Base-by-base conservation (phyloP, 2,888 invertebrate species). In the Diarsia brunnea region DNA sequence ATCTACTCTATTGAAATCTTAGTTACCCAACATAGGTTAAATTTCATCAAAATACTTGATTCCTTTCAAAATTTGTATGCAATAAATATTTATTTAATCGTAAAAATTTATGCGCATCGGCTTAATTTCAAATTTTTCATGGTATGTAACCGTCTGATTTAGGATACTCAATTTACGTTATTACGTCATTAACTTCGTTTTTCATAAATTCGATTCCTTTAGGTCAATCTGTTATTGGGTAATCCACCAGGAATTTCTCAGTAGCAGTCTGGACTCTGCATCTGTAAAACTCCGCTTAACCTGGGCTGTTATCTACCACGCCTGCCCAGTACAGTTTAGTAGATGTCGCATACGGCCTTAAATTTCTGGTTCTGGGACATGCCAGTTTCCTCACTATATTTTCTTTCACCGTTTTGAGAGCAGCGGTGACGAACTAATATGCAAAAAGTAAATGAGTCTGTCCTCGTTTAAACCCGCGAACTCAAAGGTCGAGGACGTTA, bases 11-110 rank as follows among this genome's bases (percentile, higher is more conserved):
- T 86, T 81, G 82, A 69, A 87, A 81, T 79, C 53, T 71, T 61
- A 31, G 86, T 86, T 88, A 80, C 81, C 71, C 79, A 82, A 78
- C 78, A 45, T 73, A 64, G 60, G 69, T 74, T 78, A 83, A 81
- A 79, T 84, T 82, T 85, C 66, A 75, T 75, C 63, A 80, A 76
- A 77, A 63, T 67, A 75, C 64, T 71, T 55, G 73, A 67, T 84
- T 79, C 81, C 76, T 84, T 78, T 73, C 81, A 79, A 78, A 78
- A 81, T 63, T 60, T 49, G 1, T n/a, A 69, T 14, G 73, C 60
- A 77, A 86, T 79, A 19, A 86, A 64, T 73, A 64, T 79, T 73
- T 75, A 73, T 78, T 69, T 47, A 61, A 69, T 67, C 55, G 43
- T 85, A 61, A 76, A 76, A 74, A 61, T 12, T 24, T 69, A 73